Percentiles rank a stretch among this genome's conserved stretches.
Conservation (phyloP, 2,888 invertebrate species). For the Morpho deidamia region DNA sequence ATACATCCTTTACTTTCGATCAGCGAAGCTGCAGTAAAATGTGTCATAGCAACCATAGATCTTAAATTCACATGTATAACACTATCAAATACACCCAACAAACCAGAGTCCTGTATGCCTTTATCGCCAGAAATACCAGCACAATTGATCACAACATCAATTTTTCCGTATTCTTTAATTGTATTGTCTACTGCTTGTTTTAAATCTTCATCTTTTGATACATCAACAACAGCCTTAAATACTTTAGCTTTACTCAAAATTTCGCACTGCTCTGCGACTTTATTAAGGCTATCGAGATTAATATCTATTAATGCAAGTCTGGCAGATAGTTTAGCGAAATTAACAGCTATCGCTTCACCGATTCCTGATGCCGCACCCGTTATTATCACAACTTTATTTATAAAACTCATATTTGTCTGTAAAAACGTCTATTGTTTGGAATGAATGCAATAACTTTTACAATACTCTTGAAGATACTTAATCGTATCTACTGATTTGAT, state of each 20-base stretch:
- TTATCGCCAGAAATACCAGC: background rate
- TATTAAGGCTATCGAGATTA: background rate
- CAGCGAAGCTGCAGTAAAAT: too few relatives aligned
- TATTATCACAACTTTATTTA: background rate
- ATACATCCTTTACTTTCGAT: too few relatives aligned
- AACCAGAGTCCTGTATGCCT: too few relatives aligned
- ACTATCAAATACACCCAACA: too few relatives aligned
- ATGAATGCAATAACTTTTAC: too few relatives aligned
- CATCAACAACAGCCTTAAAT: background rate
- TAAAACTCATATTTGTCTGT: background rate
- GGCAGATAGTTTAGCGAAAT: background rate
- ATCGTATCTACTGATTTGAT: too few relatives aligned
- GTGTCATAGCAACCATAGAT: too few relatives aligned
- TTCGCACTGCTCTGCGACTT: conserved; percentile 4
- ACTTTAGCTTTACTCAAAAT: background rate
- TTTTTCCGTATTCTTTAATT: background rate
- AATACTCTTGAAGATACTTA: too few relatives aligned
- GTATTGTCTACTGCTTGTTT: conserved; percentile 2
- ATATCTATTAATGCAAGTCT: background rate
- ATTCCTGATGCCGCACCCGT: background rate
- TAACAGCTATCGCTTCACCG: background rate
- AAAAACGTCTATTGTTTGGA: too few relatives aligned
- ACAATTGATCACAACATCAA: conserved; percentile 9
- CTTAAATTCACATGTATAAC: too few relatives aligned
- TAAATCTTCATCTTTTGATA: background rate